Percentiles rank a stretch among this genome's conserved stretches.
These are phyloP conservation scores for Myrmophylax atrothorax DNA, from an alignment of 2,113 vertebrate genomes.

Conservation along the genomic window DNA sequence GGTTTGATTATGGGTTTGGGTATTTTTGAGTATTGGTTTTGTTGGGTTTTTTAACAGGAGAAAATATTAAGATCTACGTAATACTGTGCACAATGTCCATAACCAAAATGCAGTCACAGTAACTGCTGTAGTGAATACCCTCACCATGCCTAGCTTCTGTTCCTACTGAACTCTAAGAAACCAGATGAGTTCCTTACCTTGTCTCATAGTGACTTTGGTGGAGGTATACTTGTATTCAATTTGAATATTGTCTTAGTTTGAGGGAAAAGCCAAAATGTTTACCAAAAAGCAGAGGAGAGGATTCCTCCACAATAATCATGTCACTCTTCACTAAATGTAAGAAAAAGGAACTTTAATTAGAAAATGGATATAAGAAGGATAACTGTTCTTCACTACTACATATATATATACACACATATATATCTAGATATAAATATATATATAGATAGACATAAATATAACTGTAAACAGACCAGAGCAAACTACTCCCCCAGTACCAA, in stretches of 20 bases:
- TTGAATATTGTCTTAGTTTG: not conserved
- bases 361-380: too few relatives aligned
- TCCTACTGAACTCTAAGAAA: not conserved
- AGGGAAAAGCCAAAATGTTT: too few relatives aligned
- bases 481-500: too few relatives aligned
- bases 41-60: not conserved
- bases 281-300: too few relatives aligned
- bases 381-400: too few relatives aligned
- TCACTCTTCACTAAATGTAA: too few relatives aligned
- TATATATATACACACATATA: too few relatives aligned
- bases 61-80: not conserved
- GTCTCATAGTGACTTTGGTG: rapidly evolving
- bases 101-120: not conserved
- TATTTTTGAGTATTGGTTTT: not conserved
- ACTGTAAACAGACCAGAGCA: too few relatives aligned
- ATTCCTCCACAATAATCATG: too few relatives aligned
- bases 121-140: not conserved
- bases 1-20: not conserved
- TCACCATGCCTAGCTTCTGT: not conserved
- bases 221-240: not conserved
- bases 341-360: too few relatives aligned
- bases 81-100: not conserved
- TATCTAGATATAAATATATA: too few relatives aligned
- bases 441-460: too few relatives aligned
- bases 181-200: not conserved